Evolutionary conservation across 2,113 vertebrate genomes (phyloP).

Genomic region (Cariama cristata): DNA sequence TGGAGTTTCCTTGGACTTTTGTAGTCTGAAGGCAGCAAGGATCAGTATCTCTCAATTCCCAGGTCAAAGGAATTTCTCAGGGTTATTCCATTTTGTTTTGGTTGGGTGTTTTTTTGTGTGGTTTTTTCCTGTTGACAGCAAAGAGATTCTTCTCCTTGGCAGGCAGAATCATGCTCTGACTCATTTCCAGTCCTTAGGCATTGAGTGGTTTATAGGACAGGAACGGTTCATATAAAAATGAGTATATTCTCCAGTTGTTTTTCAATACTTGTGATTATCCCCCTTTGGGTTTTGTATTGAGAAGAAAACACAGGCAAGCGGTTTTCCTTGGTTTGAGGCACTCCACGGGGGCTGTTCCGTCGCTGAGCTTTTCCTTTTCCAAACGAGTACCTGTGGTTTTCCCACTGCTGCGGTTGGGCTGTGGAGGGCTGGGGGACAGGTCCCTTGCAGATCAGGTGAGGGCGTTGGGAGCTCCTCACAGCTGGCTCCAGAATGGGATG

Average conservation of each 20-base stretch:
- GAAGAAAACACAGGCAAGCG: background rate
- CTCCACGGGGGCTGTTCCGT: background rate
- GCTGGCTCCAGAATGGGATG: background rate
- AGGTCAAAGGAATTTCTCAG: background rate
- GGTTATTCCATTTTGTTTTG: background rate
- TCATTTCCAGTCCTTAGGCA: background rate
- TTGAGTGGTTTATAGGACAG: background rate
- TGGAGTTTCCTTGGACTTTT: background rate
- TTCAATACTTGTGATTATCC: background rate
- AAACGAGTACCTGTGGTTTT: background rate
- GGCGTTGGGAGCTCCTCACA: background rate
- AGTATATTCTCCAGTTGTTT: background rate
- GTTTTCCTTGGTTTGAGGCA: background rate
- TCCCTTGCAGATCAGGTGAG: background rate
- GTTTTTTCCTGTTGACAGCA: background rate
- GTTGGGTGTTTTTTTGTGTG: background rate
- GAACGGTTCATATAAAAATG: background rate
- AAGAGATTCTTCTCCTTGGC: background rate
- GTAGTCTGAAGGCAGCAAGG: background rate
- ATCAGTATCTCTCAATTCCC: background rate
- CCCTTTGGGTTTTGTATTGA: background rate
- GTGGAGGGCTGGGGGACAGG: background rate
- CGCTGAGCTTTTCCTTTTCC: background rate
- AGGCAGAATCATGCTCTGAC: background rate
- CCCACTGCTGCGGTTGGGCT: background rate